Base-by-base conservation (phyloP, 2,888 invertebrate species). In the Entomobrya multifasciata region DNA sequence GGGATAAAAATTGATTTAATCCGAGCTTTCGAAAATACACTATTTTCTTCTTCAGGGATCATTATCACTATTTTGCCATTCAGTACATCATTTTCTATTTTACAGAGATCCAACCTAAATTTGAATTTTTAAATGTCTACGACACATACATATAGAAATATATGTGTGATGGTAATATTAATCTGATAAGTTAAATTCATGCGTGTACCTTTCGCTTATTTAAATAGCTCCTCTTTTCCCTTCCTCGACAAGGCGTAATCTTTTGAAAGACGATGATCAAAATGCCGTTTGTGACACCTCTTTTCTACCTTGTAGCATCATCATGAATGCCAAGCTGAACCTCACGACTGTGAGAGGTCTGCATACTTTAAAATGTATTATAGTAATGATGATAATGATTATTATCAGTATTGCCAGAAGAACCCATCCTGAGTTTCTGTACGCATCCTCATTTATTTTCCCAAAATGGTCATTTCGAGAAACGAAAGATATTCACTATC, bases 381-480 rank as follows among this genome's bases (percentile, higher is more conserved):
- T n/a, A n/a, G n/a, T n/a, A n/a, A n/a, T n/a, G n/a, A n/a, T n/a
- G n/a, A n/a, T n/a, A n/a, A n/a, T n/a, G n/a, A n/a, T n/a, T n/a
- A n/a, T n/a, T n/a, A n/a, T n/a, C n/a, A n/a, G n/a, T n/a, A n/a
- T n/a, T n/a, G n/a, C n/a, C n/a, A n/a, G n/a, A n/a, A n/a, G n/a
- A n/a, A n/a, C n/a, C n/a, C n/a, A n/a, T n/a, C n/a, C n/a, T n/a
- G n/a, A n/a, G n/a, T n/a, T n/a, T n/a, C n/a, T n/a, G n/a, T n/a
- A n/a, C n/a, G n/a, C n/a, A n/a, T n/a, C n/a, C n/a, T n/a, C n/a
- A n/a, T 55, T 17, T 55, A 11, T 10, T 17, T 67, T 67, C 67
- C 67, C 36, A 67, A 67, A 67, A 67, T 67, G 67, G 67, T 67
- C 67, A 67, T 67, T 67, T 67, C 15, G 41, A 44, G 41, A n/a